These are phyloP conservation scores for Melanargia galathea DNA, from an alignment of 2,888 invertebrate species.

Conservation along the genomic window DNA sequence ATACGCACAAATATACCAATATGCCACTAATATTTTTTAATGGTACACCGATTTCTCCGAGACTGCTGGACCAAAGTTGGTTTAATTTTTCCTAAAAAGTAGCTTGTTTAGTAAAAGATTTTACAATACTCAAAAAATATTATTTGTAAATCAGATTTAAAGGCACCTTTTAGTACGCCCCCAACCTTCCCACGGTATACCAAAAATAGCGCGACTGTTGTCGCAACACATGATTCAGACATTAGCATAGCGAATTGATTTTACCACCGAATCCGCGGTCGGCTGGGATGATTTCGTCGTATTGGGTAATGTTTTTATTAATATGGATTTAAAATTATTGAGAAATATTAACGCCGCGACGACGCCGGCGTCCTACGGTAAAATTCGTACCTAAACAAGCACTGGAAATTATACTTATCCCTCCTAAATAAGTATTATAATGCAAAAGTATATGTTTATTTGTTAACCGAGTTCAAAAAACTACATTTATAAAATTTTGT, in stretches of 20 bases:
- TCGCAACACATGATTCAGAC: slow-evolving; percentile 30
- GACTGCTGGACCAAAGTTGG: no score
- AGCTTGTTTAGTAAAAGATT: no score
- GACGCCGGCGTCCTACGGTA: background rate
- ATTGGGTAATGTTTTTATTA: slow-evolving; percentile 18
- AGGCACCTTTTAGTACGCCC: slow-evolving; percentile 7
- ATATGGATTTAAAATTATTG: slow-evolving; percentile 5
- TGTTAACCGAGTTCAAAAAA: no score
- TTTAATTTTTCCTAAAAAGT: no score
- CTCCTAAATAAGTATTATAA: no score
- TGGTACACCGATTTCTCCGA: no score
- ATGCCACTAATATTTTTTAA: no score
- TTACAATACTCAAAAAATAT: no score
- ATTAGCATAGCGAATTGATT: slow-evolving; percentile 32
- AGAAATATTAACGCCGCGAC: background rate
- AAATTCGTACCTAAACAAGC: background rate
- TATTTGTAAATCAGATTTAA: background rate
- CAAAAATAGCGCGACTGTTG: slow-evolving; percentile 25
- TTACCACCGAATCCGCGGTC: slow-evolving; percentile 27
- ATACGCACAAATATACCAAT: no score
- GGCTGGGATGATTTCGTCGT: slow-evolving; percentile 5
- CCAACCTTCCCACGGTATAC: slow-evolving; percentile 19
- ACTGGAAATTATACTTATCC: no score
- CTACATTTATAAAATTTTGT: no score
- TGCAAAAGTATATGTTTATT: no score